Evolutionary conservation across 2,888 invertebrate genomes (phyloP), one percentile per base, ranked within the genome.

Genomic region (Agrotis segetum): DNA sequence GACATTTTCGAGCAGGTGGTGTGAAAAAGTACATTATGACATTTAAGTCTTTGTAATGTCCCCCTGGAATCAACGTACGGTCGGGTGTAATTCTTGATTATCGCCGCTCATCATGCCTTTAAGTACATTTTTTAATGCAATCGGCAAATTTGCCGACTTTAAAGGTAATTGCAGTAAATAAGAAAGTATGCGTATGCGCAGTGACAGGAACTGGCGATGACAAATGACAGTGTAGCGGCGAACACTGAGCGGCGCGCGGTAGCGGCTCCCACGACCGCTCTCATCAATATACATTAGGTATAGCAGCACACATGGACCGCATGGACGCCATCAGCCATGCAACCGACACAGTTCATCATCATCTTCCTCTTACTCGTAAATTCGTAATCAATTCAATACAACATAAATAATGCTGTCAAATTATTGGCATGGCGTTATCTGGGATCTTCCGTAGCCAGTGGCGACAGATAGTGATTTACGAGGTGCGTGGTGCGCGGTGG

Each of bases 181-280:
- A 92, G 93, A 92, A 93, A 94, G 94, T 89, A 92, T 92, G 92
- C 90, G 92, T 89, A 91, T 86, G 87, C 87, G 90, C 88, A 88
- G 91, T 93, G 94, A 94, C 94, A 92, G 92, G 92, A 91, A 88
- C 92, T 87, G 88, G 92, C 91, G 93, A 94, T 95, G 95, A 95
- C 94, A 95, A 95, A 96, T 95, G 95, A 95, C 90, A 87, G 90
- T 79, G 85, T 80, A 83, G 78, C 79, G 85, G 81, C 79, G 82
- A 79, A 74, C 78, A 84, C 78, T 77, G 78, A 75, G 87, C 83
- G 88, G 87, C 71, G 71, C 67, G 50, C 49, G 16, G 68, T 40
- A 40, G 40, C 84, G 89, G 92, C 92, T 94, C 93, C 92, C 93
- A 93, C 93, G 93, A 88, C 89, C 85, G 86, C 85, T 89, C 89